phyloP scores from a whole-genome alignment of 2,113 vertebrate genomes.

The Octodon degus region DNA sequence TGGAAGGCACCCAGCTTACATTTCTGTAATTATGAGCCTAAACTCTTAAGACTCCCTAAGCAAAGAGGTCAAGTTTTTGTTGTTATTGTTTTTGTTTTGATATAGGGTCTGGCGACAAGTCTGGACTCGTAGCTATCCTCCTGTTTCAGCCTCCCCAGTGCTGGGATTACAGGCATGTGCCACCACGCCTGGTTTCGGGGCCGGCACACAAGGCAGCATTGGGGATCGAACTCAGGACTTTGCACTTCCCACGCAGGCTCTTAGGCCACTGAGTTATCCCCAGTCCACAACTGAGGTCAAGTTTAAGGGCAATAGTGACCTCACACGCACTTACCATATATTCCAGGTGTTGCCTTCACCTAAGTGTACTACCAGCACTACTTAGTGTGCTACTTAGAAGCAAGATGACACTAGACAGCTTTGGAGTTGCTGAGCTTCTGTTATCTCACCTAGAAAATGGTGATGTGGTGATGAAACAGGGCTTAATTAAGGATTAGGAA shows the following conservation, averaged over 20 bases:
- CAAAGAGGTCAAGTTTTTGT: not conserved
- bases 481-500: not conserved
- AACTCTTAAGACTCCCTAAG: not conserved
- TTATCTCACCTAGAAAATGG: not conserved
- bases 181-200: too few relatives aligned
- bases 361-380: not conserved
- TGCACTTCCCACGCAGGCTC: too few relatives aligned
- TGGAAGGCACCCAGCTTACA: not conserved
- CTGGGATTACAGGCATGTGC: too few relatives aligned
- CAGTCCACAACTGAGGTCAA: not conserved
- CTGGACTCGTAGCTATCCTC: too few relatives aligned
- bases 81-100: too few relatives aligned
- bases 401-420: rapidly evolving
- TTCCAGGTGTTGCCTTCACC: not conserved
- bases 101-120: too few relatives aligned
- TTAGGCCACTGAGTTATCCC: too few relatives aligned
- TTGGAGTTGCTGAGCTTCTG: not conserved
- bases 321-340: not conserved
- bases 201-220: too few relatives aligned
- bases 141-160: too few relatives aligned
- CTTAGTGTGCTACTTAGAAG: not conserved
- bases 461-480: not conserved
- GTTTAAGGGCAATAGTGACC: not conserved
- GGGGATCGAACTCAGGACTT: too few relatives aligned
- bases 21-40: not conserved